phyloP scores from a whole-genome alignment of 2,113 vertebrate species.

The Myrmecobius fasciatus region DNA sequence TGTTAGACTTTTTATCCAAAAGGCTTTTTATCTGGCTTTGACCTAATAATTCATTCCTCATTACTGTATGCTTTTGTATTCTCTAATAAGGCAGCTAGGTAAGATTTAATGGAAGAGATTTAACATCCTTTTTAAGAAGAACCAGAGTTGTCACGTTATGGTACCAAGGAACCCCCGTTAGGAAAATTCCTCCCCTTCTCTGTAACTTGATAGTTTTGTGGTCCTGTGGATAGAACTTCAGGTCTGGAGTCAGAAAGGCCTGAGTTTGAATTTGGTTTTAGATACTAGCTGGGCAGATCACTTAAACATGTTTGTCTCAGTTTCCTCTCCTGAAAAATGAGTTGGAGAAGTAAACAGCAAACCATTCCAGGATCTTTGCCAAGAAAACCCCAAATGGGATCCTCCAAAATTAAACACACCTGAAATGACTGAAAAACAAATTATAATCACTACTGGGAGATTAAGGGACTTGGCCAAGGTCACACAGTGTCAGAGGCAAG shows the following conservation, averaged over 20 bases:
- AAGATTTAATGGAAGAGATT: not conserved
- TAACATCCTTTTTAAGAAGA: not conserved
- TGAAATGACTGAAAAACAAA: too few species aligned
- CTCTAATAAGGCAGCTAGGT: too few species aligned
- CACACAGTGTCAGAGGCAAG: too few species aligned
- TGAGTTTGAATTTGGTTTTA: not conserved
- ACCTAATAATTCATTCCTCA: not conserved
- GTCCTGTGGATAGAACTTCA: not conserved
- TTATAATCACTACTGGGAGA: too few species aligned
- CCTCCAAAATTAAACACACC: too few species aligned
- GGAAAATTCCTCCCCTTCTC: too few species aligned
- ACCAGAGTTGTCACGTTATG: fast-evolving
- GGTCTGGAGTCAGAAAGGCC: not conserved
- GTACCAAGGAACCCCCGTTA: not conserved
- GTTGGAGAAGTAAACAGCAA: too few species aligned
- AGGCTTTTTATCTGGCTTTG: not conserved
- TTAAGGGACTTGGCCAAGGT: too few species aligned
- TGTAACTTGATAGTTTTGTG: not conserved
- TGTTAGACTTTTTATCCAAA: not conserved
- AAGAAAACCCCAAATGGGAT: too few species aligned
- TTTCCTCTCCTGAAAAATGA: too few species aligned
- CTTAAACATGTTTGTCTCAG: not conserved
- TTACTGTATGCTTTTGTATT: too few species aligned
- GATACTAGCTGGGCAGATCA: not conserved
- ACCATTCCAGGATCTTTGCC: too few species aligned